These are phyloP conservation scores for Columbina picui DNA, from an alignment of 2,113 vertebrate species.

Conservation along the genomic window DNA sequence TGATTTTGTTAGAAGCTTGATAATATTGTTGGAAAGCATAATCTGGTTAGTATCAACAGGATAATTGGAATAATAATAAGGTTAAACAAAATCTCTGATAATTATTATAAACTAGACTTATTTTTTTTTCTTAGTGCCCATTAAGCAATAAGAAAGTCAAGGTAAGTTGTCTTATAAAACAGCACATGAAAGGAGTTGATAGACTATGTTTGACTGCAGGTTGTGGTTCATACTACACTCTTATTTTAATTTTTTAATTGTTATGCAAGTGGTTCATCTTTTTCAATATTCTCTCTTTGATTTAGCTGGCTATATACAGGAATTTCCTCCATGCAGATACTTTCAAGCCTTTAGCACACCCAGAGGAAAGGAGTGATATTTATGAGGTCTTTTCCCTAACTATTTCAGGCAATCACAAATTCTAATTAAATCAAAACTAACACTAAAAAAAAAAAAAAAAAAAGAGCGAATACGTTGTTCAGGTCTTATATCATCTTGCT, in stretches of 20 bases:
- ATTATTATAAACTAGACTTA: background rate
- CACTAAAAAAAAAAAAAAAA: background rate
- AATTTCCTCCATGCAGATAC: background rate
- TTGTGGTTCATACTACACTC: background rate
- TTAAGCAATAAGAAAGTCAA: background rate
- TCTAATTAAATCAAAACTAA: background rate
- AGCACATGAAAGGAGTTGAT: background rate
- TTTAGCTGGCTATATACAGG: background rate
- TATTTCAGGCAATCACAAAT: background rate
- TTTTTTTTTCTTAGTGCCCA: background rate
- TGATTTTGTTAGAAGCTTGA: background rate
- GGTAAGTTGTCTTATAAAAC: background rate
- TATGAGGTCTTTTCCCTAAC: background rate
- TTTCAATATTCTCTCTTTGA: background rate
- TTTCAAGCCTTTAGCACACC: background rate
- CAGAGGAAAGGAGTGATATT: background rate
- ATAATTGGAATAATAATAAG: background rate
- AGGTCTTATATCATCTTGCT: background rate
- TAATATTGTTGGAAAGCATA: background rate
- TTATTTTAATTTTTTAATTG: background rate
- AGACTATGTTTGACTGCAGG: background rate
- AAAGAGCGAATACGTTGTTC: background rate
- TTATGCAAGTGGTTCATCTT: background rate
- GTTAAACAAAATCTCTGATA: background rate
- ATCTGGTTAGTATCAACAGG: background rate